These are phyloP conservation scores for Antigone vipio DNA, from an alignment of 2,113 vertebrate genomes.

Conservation along the genomic window DNA sequence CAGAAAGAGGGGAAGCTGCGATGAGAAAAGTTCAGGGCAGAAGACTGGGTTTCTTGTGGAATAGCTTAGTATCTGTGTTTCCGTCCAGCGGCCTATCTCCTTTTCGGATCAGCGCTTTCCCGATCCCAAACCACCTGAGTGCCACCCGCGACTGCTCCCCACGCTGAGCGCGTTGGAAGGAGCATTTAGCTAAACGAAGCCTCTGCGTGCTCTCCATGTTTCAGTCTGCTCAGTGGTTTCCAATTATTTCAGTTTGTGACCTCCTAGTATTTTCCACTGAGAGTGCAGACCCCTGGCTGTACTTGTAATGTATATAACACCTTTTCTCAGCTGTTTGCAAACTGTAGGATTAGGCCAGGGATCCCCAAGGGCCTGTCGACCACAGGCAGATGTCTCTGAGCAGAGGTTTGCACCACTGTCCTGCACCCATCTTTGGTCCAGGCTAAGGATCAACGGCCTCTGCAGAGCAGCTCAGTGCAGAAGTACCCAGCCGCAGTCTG, in stretches of 20 bases:
- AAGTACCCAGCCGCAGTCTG: rapidly evolving
- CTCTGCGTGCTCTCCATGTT: neutral
- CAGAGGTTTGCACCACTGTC: neutral
- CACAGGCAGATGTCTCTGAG: neutral
- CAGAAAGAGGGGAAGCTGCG: neutral
- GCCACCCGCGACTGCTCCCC: neutral
- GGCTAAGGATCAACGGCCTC: neutral
- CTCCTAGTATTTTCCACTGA: neutral
- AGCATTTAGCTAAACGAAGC: neutral
- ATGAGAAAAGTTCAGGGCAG: neutral
- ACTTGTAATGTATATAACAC: neutral
- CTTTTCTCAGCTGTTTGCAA: neutral
- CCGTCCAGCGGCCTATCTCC: neutral
- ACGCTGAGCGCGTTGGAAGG: rapidly evolving
- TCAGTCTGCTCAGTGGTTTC: neutral
- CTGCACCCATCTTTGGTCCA: neutral
- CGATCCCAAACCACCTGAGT: neutral
- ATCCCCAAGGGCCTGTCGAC: neutral
- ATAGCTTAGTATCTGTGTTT: neutral
- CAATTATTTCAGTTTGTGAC: neutral
- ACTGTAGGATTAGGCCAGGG: neutral
- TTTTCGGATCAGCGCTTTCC: neutral
- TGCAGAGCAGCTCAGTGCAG: neutral
- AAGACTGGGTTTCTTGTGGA: neutral
- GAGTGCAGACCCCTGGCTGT: neutral